Percentiles rank a stretch among this genome's conserved stretches.
Evolutionary conservation across 2,888 invertebrate species (phyloP).

Genomic region (Stegana nigrithorax): DNA sequence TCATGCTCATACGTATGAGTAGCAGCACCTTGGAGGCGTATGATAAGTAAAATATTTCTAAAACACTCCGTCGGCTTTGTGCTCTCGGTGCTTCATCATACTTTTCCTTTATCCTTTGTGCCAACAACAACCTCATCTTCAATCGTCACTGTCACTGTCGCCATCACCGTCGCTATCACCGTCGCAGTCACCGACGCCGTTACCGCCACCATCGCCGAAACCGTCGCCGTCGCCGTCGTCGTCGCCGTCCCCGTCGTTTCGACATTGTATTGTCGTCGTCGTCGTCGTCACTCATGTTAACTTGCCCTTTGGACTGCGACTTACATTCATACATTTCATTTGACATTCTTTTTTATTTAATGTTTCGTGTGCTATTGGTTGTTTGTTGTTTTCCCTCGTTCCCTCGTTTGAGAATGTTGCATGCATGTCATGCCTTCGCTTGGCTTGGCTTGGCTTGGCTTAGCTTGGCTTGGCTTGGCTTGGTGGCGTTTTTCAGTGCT

Average conservation of each 20-base stretch:
- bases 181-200: neutral
- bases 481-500: too few species aligned
- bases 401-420: neutral
- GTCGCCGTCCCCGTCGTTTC: neutral
- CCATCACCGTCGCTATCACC: too few species aligned
- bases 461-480: neutral
- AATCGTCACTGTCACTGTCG: neutral
- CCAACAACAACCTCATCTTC: neutral
- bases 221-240: neutral
- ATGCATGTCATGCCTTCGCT: neutral
- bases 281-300: slow-evolving; percentile 10
- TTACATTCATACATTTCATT: neutral
- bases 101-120: neutral
- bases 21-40: neutral
- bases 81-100: neutral
- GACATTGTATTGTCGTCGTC: too few species aligned
- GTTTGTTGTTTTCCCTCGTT: neutral
- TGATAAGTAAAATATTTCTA: neutral
- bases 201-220: neutral
- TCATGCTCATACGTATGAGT: too few species aligned
- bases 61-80: neutral
- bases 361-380: neutral
- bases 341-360: neutral
- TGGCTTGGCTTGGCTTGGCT: neutral
- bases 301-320: slow-evolving; percentile 16